phyloP scores from a whole-genome alignment of 1,140 invertebrate species.

The Diorhabda elongata region DNA sequence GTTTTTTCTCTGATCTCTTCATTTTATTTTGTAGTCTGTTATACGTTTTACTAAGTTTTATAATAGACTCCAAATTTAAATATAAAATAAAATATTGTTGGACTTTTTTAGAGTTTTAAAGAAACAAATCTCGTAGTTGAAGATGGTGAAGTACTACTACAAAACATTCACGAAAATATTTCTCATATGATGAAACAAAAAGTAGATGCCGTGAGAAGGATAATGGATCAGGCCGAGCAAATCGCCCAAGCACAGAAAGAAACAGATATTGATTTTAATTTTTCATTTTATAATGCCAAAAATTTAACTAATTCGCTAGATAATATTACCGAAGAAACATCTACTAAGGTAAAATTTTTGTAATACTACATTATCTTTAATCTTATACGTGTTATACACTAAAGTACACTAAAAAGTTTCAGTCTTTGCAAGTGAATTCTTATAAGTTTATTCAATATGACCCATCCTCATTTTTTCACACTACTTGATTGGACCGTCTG shows the following conservation, averaged over 20 bases:
- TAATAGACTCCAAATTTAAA: no score
- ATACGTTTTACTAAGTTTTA: no score
- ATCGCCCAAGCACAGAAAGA: conserved; percentile 61
- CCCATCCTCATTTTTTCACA: no score
- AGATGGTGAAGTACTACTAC: conserved; percentile 67
- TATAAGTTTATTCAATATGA: no score
- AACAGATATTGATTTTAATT: conserved; percentile 59
- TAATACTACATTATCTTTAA: no score
- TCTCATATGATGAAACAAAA: conserved; percentile 79
- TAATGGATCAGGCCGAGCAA: conserved; percentile 77
- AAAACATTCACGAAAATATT: conserved; percentile 73
- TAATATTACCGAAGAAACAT: conserved; percentile 14
- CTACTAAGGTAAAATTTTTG: conserved; percentile 6
- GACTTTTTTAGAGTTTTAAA: conserved; percentile 63
- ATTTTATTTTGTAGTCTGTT: no score
- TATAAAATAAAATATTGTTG: neutral
- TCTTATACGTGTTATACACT: no score
- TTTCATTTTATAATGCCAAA: conserved; percentile 71
- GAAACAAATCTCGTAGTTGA: conserved; percentile 63
- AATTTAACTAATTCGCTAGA: conserved; percentile 53
- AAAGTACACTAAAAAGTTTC: no score
- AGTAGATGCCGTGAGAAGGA: conserved; percentile 77
- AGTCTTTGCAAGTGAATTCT: no score
- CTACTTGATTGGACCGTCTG: no score
- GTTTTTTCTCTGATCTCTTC: no score